These are phyloP conservation scores for Heterochromis multidens DNA, from an alignment of 2,113 vertebrate species.

Conservation along the genomic window DNA sequence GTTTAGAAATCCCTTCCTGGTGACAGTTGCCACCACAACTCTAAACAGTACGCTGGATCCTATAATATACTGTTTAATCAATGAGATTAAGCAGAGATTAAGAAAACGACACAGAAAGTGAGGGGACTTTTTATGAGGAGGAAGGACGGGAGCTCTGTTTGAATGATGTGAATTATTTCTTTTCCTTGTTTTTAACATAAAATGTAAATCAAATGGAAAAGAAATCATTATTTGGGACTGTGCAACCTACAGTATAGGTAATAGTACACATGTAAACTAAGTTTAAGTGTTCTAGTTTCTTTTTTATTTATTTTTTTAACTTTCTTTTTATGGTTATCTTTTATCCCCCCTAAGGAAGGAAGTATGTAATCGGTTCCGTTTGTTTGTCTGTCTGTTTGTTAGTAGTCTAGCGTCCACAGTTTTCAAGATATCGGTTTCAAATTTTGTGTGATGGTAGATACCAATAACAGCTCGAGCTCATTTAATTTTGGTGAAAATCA, in stretches of 20 bases:
- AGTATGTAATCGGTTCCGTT: no score
- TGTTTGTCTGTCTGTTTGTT: no score
- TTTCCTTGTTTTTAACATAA: background rate
- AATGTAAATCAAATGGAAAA: background rate
- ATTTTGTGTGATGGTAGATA: no score
- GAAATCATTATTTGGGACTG: background rate
- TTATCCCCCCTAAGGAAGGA: no score
- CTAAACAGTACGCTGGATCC: slow-evolving; percentile 85
- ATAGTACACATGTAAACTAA: background rate
- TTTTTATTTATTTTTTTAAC: background rate
- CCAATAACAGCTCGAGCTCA: no score
- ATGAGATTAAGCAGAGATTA: slow-evolving; percentile 57
- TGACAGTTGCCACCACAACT: slow-evolving; percentile 81
- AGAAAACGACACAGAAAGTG: background rate
- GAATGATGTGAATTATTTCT: background rate
- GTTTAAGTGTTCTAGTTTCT: accelerated
- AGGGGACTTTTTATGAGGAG: background rate
- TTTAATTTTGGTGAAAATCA: no score
- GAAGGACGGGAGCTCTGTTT: background rate
- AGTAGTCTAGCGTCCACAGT: no score
- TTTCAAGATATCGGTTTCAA: no score
- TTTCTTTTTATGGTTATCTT: accelerated
- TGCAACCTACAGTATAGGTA: background rate
- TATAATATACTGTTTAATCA: slow-evolving; percentile 84
- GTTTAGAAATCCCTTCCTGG: slow-evolving; percentile 78